Evolutionary conservation across 1,140 invertebrate genomes (phyloP), one percentile per base, ranked within the genome.

Genomic region (Spodoptera litura): DNA sequence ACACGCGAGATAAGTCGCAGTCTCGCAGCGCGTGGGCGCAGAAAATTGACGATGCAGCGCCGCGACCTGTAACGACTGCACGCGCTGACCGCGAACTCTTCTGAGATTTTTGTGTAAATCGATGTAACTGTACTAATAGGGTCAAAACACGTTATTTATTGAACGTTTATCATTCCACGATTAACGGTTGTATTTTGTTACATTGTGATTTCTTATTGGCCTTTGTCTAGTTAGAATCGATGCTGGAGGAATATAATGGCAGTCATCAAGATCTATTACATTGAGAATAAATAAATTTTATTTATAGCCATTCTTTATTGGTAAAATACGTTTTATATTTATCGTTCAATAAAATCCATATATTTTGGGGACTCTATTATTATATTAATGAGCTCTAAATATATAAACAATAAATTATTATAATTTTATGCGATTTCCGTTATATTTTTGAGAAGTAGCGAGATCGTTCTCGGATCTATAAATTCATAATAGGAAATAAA

Each of bases 1-100:
- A 93, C 88, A 86, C 75, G 78, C 82, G 80, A 90, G 89, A 92
- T 92, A 92, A 91, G 88, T 78, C 27, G 66, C 52, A 55, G 15
- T 12, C 12, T 55, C 76, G 82, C 55, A 35, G 79, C 56, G 90
- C 88, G 92, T 94, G 87, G 92, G 92, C 84, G 82, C 78, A 84
- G 85, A 87, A 90, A 89, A 87, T 86, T 84, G 85, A 85, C 81
- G 81, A 83, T 86, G 84, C 82, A 84, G 83, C 38, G 78, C 71
- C 72, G 78, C 62, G 68, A 83, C 83, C 84, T 78, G 75, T 73
- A 71, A 51, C 51, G 27, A 71, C 76, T 44, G 38, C 38, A 44
- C 56, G 55, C 61, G 70, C 10, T 64, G 53, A 56, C 78, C 81
- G 85, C 82, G 20, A 84, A 81, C 79, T 13, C 13, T 80, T 83